Base-by-base conservation (phyloP, 2,888 invertebrate species). In the Salticus scenicus region DNA sequence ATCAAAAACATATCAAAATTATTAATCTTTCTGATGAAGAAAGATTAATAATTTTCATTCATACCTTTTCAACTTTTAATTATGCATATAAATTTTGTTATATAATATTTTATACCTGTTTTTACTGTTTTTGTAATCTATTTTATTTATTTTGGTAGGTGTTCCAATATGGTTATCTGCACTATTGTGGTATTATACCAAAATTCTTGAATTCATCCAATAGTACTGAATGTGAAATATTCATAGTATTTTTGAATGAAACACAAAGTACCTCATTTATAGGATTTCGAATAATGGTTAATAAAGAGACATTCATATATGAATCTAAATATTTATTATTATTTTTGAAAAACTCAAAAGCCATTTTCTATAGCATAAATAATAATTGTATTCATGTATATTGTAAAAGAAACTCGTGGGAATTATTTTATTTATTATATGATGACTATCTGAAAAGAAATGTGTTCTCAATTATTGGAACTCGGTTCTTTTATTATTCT, bases 361-460 rank as follows among this genome's bases (percentile, higher is more conserved):
- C 24, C 1, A 24, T 57, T 4, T 57, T 57, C 24, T 57, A 57
- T 57, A 20, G 20, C 24, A 24, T 57, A 24, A 57, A 57, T 17
- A 57, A 57, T 24, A 57, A 57, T 24, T 57, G 24, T 12, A 57
- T 57, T 7, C 57, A 57, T 24, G 57, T 57, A 57, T 4, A 57
- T 4, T 57, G 57, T 57, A 12, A 24, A 24, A 12, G 1, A 57
- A 57, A 57, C 24, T 20, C 57, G 7, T 57, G 57, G 57, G 57
- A 57, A 24, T 57, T 57, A 57, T 57, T 57, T 24, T 57, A 57
- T 57, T 24, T 57, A 7, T 57, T 57, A 24, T 57, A 57, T 57
- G 20, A 57, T 24, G 57, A n/a, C 4, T 57, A 57, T 57, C 57
- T 57, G 2, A 57, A 12, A 57, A 1, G 12, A 24, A 24, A 24